A percentile compares a stretch with the other conserved stretches of the same genome.
Evolutionary conservation across 2,797 vertebrate species (phyloP).

Genomic region (Rhodeus uyekii): DNA sequence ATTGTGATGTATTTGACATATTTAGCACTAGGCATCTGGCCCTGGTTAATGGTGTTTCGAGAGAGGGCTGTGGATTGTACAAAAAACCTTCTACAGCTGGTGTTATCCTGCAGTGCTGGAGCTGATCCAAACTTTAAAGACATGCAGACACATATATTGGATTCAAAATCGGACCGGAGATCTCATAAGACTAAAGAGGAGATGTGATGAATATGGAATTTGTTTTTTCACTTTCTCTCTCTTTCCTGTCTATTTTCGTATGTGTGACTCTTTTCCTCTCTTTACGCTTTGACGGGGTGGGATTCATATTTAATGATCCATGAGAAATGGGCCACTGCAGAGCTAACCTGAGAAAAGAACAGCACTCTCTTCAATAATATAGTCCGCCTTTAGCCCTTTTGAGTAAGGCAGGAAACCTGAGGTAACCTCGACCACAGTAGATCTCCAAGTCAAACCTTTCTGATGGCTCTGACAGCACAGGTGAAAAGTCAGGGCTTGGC

Average conservation of each 20-base stretch:
- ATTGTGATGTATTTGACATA: slow-evolving; percentile 34
- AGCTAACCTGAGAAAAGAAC: slow-evolving; percentile 51
- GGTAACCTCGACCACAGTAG: neutral
- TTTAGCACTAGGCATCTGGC: slow-evolving; percentile 34
- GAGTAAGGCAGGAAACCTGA: neutral
- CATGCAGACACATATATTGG: neutral
- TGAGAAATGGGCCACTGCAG: slow-evolving; percentile 61
- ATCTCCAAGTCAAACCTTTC: neutral
- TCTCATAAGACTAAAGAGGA: neutral
- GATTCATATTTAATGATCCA: slow-evolving; percentile 72
- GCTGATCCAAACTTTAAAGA: slow-evolving; percentile 27
- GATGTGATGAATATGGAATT: slow-evolving; percentile 19
- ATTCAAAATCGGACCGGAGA: neutral
- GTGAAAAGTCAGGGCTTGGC: slow-evolving; percentile 4
- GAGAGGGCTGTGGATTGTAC: neutral
- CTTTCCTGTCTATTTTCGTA: slow-evolving; percentile 30
- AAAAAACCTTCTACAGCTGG: slow-evolving; percentile 16
- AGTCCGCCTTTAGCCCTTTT: slow-evolving; percentile 9
- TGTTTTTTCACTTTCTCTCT: neutral
- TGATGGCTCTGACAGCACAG: neutral
- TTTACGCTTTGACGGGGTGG: slow-evolving; percentile 42
- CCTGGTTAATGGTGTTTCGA: slow-evolving; percentile 24
- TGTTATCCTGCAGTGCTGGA: slow-evolving; percentile 22
- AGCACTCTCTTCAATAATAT: slow-evolving; percentile 48
- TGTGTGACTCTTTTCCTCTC: slow-evolving; percentile 53